Evolutionary conservation across 2,797 vertebrate genomes (phyloP).

Genomic region (Cirrhinus molitorella): DNA sequence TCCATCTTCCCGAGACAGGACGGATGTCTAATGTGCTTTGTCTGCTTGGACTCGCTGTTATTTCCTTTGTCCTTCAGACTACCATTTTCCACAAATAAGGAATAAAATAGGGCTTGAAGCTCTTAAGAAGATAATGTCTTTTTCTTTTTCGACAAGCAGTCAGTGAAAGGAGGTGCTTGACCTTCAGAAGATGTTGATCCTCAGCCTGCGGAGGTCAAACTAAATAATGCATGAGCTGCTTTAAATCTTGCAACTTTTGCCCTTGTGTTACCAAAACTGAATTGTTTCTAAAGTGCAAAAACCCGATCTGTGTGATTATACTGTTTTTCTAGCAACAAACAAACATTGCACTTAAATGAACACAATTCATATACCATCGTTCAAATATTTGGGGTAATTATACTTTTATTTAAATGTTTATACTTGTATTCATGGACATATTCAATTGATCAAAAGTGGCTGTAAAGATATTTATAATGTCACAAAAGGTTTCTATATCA

Average conservation of each 20-base stretch:
- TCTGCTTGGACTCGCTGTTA: neutral
- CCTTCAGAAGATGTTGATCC: neutral
- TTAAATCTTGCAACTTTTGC: neutral
- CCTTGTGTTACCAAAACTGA: neutral
- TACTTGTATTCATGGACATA: too few species aligned
- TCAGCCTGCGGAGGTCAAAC: neutral
- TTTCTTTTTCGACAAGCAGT: neutral
- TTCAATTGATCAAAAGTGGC: neutral
- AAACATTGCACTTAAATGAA: neutral
- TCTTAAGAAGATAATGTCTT: neutral
- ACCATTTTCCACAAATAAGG: neutral
- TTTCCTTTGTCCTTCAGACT: neutral
- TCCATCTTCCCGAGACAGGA: conserved; percentile 19
- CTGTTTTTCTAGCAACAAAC: neutral
- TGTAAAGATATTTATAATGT: neutral
- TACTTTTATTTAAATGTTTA: neutral
- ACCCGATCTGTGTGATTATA: neutral
- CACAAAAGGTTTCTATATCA: neutral
- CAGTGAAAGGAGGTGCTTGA: neutral
- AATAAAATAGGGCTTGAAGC: neutral
- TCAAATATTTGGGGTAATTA: neutral
- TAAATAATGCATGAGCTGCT: neutral
- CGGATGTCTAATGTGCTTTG: conserved; percentile 11
- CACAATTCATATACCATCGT: neutral
- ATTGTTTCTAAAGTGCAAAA: neutral